Percentiles rank a stretch among this genome's conserved stretches.
Evolutionary conservation across 2,797 vertebrate species (phyloP).

Genomic region (Pangasius larnaudii): DNA sequence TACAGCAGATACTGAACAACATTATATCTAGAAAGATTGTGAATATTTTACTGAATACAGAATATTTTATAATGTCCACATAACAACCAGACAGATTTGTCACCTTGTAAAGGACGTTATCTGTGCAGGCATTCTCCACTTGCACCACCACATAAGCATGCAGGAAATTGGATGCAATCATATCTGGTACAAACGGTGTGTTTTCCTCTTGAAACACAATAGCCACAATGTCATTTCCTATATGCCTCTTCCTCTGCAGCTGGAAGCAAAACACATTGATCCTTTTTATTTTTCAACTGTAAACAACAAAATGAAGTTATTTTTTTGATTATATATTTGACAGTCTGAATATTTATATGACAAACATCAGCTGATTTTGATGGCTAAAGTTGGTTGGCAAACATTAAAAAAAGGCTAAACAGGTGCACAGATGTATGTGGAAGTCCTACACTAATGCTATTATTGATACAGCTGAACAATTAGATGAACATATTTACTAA

Average conservation of each 20-base stretch:
- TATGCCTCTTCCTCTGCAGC: slow-evolving; percentile 96
- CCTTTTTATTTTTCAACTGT: background rate
- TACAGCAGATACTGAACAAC: background rate
- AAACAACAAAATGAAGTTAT: background rate
- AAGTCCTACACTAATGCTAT: background rate
- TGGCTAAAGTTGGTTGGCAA: background rate
- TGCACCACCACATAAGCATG: slow-evolving; percentile 95
- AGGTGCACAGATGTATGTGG: background rate
- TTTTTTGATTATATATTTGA: background rate
- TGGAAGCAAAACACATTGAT: slow-evolving; percentile 63
- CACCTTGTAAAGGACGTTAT: slow-evolving; percentile 91
- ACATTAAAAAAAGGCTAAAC: background rate
- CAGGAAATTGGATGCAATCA: slow-evolving; percentile 98
- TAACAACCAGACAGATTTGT: background rate
- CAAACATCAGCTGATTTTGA: background rate
- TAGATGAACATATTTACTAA: background rate
- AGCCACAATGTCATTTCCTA: slow-evolving; percentile 96
- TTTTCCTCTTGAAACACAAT: slow-evolving; percentile 96
- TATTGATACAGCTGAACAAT: background rate
- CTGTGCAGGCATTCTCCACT: slow-evolving; percentile 80
- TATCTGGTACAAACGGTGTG: slow-evolving; percentile 95
- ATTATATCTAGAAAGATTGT: background rate
- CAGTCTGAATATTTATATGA: background rate
- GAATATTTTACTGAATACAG: background rate
- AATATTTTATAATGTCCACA: background rate